phyloP scores from a whole-genome alignment of 2,888 invertebrate genomes.

The Drosophila subquinaria region DNA sequence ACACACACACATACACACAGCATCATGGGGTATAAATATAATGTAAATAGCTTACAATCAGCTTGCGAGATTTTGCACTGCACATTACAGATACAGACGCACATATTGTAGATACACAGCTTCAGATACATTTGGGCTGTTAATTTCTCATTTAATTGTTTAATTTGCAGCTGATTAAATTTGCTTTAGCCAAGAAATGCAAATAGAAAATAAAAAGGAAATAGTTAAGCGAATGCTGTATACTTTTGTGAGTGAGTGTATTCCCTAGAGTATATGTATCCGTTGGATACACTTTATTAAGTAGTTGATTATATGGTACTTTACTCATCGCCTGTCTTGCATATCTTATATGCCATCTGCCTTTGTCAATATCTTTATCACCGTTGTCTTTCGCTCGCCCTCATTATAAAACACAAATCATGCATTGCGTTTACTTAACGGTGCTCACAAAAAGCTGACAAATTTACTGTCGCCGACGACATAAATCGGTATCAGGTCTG shows the following conservation, averaged over 20 bases:
- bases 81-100: not conserved
- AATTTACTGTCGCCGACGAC: conserved; percentile 79
- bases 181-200: not conserved
- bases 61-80: conserved; percentile 1
- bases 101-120: not conserved
- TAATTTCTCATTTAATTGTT: conserved; percentile 9
- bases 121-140: conserved; percentile 10
- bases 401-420: conserved; percentile 82
- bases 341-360: conserved; percentile 57
- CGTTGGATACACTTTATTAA: not conserved
- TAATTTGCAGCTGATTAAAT: conserved; percentile 17
- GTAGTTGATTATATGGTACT: not conserved
- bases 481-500: conserved; percentile 68
- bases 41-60: conserved; percentile 28
- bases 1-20: conserved; percentile 7
- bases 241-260: not conserved
- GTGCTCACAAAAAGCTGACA: conserved; percentile 71
- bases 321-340: conserved; percentile 36
- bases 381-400: conserved; percentile 46
- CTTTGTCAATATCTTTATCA: conserved; percentile 47
- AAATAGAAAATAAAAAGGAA: not conserved
- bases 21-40: conserved; percentile 28
- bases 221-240: not conserved
- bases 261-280: not conserved
- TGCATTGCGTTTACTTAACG: conserved; percentile 82